A percentile compares a stretch with the other conserved stretches of the same genome.
Evolutionary conservation across 2,797 vertebrate genomes (phyloP).

Genomic region (Eulemur rubriventer): DNA sequence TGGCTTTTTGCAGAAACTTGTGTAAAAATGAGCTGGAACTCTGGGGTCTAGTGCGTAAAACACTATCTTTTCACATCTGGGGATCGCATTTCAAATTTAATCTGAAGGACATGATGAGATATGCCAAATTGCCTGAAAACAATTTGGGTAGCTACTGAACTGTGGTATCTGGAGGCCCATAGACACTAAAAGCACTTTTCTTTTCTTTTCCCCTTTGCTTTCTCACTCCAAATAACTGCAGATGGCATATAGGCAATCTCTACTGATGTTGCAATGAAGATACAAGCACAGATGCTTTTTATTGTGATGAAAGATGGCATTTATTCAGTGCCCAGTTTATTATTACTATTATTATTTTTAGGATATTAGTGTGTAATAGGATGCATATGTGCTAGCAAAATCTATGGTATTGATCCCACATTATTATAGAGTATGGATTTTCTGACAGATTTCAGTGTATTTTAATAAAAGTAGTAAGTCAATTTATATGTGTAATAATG

Average conservation of each 20-base stretch:
- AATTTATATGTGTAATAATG: neutral
- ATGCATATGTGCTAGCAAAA: neutral
- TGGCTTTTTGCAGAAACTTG: conserved; percentile 61
- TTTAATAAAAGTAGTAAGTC: neutral
- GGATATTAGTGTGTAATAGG: neutral
- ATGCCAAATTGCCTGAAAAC: conserved; percentile 58
- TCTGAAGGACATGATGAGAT: conserved; percentile 49
- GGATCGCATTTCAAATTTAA: conserved; percentile 63
- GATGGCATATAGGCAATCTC: neutral
- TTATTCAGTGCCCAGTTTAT: neutral
- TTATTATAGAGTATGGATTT: neutral
- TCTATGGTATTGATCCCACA: neutral
- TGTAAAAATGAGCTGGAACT: conserved; percentile 18
- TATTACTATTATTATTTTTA: neutral
- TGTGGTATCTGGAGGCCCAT: neutral
- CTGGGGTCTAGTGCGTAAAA: conserved; percentile 40
- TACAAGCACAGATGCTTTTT: neutral
- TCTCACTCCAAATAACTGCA: neutral
- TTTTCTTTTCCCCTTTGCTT: neutral
- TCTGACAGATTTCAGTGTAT: neutral
- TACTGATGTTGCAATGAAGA: neutral
- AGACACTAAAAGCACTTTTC: neutral
- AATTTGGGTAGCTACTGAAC: conserved; percentile 55
- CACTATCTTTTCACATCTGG: conserved; percentile 45
- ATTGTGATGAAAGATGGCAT: neutral